phyloP scores from a whole-genome alignment of 2,113 vertebrate genomes.

The Eurypyga helias region DNA sequence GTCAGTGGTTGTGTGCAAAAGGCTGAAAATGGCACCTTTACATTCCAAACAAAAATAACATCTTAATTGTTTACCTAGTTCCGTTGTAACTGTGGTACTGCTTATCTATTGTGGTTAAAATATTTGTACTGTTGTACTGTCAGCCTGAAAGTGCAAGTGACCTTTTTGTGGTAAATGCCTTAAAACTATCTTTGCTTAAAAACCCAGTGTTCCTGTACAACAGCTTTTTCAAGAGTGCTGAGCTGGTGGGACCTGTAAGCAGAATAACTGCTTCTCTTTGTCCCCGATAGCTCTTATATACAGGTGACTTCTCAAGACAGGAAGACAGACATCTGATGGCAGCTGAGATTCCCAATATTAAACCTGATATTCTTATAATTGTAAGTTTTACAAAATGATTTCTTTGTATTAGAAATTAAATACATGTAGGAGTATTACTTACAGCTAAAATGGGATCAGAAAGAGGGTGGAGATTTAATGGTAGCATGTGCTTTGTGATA shows the following conservation, averaged over 20 bases:
- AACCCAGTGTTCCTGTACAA: neutral
- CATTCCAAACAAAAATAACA: neutral
- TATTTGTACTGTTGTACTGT: neutral
- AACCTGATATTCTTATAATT: constrained; percentile 97
- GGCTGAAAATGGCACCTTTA: neutral
- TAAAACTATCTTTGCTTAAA: neutral
- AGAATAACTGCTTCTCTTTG: neutral
- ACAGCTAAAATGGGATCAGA: neutral
- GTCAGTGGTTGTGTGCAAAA: neutral
- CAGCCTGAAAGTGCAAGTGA: neutral
- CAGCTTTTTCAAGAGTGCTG: neutral
- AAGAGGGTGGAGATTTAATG: neutral
- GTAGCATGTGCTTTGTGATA: neutral
- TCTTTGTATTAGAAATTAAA: neutral
- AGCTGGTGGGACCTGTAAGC: neutral
- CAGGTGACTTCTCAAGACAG: constrained; percentile 97
- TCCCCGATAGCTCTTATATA: constrained; percentile 88
- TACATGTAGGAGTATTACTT: neutral
- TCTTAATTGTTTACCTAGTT: neutral
- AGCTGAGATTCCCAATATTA: constrained; percentile 97
- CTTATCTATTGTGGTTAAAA: neutral
- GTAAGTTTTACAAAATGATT: constrained; percentile 73
- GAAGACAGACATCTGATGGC: constrained; percentile 98
- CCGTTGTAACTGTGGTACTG: neutral
- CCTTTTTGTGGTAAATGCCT: neutral